Evolutionary conservation across 2,113 vertebrate genomes (phyloP).

Genomic region (Tragelaphus strepsiceros): DNA sequence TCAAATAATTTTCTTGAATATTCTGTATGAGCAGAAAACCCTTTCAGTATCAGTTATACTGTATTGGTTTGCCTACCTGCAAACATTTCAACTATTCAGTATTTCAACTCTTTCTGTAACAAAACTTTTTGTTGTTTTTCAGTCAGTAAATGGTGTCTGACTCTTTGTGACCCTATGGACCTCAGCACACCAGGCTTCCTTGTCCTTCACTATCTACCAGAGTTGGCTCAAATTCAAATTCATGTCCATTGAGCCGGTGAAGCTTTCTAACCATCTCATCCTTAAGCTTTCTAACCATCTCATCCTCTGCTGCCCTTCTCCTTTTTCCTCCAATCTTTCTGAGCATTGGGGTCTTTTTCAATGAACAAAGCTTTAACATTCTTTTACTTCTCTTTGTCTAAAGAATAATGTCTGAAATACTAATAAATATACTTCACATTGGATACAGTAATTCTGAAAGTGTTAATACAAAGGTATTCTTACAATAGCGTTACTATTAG

Average conservation of each 20-base stretch:
- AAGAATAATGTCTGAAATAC: constrained; percentile 79
- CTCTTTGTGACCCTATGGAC: neutral
- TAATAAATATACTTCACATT: constrained; percentile 70
- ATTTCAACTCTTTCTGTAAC: constrained; percentile 74
- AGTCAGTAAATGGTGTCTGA: neutral
- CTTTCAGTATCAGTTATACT: constrained; percentile 56
- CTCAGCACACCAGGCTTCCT: neutral
- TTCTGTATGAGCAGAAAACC: constrained; percentile 60
- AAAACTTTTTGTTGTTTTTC: constrained; percentile 53
- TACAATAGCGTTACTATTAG: constrained; percentile 87
- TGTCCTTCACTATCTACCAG: neutral
- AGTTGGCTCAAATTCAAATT: neutral
- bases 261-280: neutral
- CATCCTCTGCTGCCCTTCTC: neutral
- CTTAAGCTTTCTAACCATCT: neutral
- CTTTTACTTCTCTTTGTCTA: constrained; percentile 81
- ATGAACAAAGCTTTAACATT: constrained; percentile 79
- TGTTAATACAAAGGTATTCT: constrained; percentile 76
- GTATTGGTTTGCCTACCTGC: constrained; percentile 78
- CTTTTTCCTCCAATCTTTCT: neutral
- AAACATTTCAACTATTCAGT: constrained; percentile 81
- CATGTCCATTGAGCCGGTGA: neutral
- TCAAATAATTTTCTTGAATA: constrained; percentile 74
- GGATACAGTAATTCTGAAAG: constrained; percentile 69
- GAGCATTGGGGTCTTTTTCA: neutral